Evolutionary conservation across 2,888 invertebrate species (phyloP), one percentile per base, ranked within the genome.

Genomic region (Mesochorus sp.): DNA sequence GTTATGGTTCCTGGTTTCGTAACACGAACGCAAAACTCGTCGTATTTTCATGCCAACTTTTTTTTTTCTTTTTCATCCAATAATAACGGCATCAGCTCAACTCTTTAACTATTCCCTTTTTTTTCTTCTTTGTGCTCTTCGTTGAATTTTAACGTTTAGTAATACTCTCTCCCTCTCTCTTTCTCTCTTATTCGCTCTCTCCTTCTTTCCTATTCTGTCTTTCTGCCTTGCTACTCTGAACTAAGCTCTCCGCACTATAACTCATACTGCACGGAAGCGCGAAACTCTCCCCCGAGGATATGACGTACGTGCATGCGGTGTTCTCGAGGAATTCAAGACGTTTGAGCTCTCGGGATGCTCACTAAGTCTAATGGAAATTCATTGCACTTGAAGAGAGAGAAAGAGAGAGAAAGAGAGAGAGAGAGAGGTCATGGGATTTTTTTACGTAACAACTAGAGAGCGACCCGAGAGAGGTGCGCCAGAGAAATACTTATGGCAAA

Each of bases 11-110:
- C 39, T 74, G 68, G 57, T 6, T 37, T 64, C 39, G n/a, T 71
- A 62, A 53, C 75, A 73, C 59, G 59, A 78, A 76, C 37, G 67
- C 64, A 68, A 55, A 73, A 53, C 64, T 64, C 42, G 72, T 72
- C 70, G 21, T 70, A 44, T 73, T 57, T 31, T 47, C 5, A 31
- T 39, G 17, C 12, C 31, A 26, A 42, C 26, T 1, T 66, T 62
- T 62, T 34, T 31, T 10, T 28, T 64, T 51, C 17, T 55, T 55
- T 64, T 47, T 5, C 28, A 42, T 57, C 44, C 51, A 49, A 57
- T 79, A 74, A 71, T 81, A 76, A 66, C 68, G 42, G 66, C 61
- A 42, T 49, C 34, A 51, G 42, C 37, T 64, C 34, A 47, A 51
- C 51, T 66, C 34, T 37, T 55, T 57, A 39, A n/a, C 61, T 47